Evolutionary conservation across 1,140 invertebrate species (phyloP), one percentile per base, ranked within the genome.

Genomic region (Zaprionus africanus): DNA sequence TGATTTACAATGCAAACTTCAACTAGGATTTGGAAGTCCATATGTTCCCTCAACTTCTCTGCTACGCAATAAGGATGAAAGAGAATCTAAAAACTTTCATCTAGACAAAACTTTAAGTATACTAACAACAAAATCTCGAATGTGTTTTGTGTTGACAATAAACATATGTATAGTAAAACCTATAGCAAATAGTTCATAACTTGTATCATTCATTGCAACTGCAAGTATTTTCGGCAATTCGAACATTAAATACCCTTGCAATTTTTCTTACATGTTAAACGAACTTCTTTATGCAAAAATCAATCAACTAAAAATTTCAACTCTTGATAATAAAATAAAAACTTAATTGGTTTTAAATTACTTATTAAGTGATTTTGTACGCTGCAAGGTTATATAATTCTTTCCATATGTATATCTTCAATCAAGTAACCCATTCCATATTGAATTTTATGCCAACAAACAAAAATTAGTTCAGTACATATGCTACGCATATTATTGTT

Each of bases 31-130:
- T 77, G 91, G 91, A 90, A 92, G 91, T 82, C 91, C 91, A 71
- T 91, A 91, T 81, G 72, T 92, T 78, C 63, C 85, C 69, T 62
- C 91, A 58, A 90, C 82, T 73, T 92, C 91, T 73, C 56, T 92
- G 65, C 88, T 92, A 81, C 91, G 91, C 81, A 68, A 91, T 86
- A 92, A 92, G 83, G 81, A 90, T 79, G 91, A 92, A 84, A 92
- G 82, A 92, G 91, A 92, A 87, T 79, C 82, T 67, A 92, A 90
- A 92, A 92, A 92, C 81, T 92, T 92, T 88, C 91, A 92, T 90
- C 91, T 92, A 43, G 56, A 91, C 73, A 92, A 92, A 90, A 76
- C 78, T 91, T 90, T 92, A 92, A 92, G 91, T 92, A 92, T 92
- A 92, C 79, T 76, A 54, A 78, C 78, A 75, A 81, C 54, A 67